Base-by-base conservation (phyloP, 2,888 invertebrate genomes). In the Eilema sororculum region DNA sequence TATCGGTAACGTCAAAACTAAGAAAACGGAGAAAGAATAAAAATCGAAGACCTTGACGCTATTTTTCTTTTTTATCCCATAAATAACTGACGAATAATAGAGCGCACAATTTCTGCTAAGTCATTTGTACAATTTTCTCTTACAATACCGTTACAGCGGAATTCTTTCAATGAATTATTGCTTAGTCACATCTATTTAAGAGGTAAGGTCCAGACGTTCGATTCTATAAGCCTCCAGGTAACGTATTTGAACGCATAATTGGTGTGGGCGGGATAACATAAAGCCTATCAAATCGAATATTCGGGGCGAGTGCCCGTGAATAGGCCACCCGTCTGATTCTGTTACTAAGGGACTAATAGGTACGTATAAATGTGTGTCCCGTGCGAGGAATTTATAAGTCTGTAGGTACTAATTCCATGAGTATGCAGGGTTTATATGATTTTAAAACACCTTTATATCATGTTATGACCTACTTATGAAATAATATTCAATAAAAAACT, bases 221-320 rank as follows among this genome's bases (percentile, higher is more conserved):
- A 67, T 74, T 75, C 73, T 78, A 69, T 77, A 72, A 71, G 69
- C 69, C 66, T 73, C 62, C 68, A 62, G 60, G 72, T 52, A 30
- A 41, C 67, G 72, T 73, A 79, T 79, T 81, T 65, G 71, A 71
- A 76, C 73, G 76, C 76, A 79, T 83, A 81, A 84, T 83, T 84
- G 80, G 77, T 78, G 73, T 75, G 74, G 79, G 83, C 59, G 68
- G 75, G 62, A 69, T 75, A 76, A 77, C 73, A 76, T 74, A 80
- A 75, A 78, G 74, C 80, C 77, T 71, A 78, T 80, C 72, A 80
- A 76, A 78, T 75, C 78, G 78, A 76, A 81, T 82, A 80, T 82
- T 77, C 73, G 74, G 74, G 68, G 67, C 69, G 79, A 81, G 74
- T 80, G 75, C 80, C 71, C 70, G 52, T 75, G 77, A 85, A 83